Evolutionary conservation across 2,113 vertebrate species (phyloP).

Genomic region (Chascanopsetta lugubris): DNA sequence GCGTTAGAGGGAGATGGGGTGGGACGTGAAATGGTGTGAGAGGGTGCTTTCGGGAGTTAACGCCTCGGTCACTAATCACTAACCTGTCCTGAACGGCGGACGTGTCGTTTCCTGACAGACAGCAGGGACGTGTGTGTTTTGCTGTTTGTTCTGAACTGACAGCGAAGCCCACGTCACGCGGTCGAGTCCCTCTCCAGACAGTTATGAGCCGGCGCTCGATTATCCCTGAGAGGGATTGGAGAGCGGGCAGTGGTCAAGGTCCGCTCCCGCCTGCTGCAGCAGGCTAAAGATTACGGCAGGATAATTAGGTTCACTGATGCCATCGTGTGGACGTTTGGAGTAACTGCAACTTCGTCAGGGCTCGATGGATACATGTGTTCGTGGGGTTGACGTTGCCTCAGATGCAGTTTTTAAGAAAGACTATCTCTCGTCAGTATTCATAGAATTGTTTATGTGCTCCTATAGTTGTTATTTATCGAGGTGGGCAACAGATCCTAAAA

Average conservation of each 20-base stretch:
- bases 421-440: too few species aligned
- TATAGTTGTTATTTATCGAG: not conserved
- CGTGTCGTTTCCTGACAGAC: not conserved
- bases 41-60: conserved; percentile 8
- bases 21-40: not conserved
- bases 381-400: too few species aligned
- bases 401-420: too few species aligned
- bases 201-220: conserved; percentile 54
- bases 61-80: conserved; percentile 23
- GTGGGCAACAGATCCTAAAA: not conserved
- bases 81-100: conserved; percentile 13
- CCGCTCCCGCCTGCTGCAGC: conserved; percentile 35
- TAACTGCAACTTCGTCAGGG: too few species aligned
- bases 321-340: conserved; percentile 57
- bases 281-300: conserved; percentile 44
- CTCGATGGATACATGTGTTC: too few species aligned
- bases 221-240: conserved; percentile 51
- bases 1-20: not conserved
- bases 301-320: conserved; percentile 22
- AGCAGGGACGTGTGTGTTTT: not conserved
- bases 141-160: not conserved
- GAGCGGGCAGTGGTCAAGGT: conserved; percentile 37
- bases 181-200: conserved; percentile 40
- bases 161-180: conserved; percentile 13
- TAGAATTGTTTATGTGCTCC: not conserved